Percentiles rank a stretch among this genome's conserved stretches.
Evolutionary conservation across 2,113 vertebrate genomes (phyloP).

Genomic region (Diadophis punctatus): DNA sequence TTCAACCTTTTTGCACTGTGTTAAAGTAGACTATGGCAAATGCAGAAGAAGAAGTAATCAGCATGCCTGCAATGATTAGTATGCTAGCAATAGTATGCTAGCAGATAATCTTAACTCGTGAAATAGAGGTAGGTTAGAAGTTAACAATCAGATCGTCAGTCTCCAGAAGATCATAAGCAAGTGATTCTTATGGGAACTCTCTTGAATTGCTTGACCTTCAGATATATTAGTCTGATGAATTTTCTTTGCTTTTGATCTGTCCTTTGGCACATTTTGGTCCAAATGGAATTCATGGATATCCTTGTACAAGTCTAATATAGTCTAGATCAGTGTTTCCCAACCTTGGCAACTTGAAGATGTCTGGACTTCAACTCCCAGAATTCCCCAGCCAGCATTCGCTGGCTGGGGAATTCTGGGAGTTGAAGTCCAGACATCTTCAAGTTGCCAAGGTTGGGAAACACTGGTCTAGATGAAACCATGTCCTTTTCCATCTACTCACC

Average conservation of each 20-base stretch:
- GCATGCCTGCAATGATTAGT: not conserved
- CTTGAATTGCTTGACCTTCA: not conserved
- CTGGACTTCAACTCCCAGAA: no score
- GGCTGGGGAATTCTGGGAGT: no score
- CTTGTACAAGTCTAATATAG: not conserved
- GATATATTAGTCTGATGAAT: not conserved
- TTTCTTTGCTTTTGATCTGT: not conserved
- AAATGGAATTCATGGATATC: not conserved
- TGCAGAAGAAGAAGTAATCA: not conserved
- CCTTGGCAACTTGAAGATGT: no score
- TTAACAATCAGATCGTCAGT: not conserved
- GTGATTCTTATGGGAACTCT: not conserved
- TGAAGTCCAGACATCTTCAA: no score
- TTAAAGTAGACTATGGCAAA: not conserved
- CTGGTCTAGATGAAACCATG: not conserved
- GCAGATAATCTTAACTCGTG: not conserved
- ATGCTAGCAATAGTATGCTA: not conserved
- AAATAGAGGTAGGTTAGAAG: not conserved
- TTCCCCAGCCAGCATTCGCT: no score
- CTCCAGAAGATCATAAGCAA: not conserved
- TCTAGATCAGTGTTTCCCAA: no score
- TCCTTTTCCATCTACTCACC: constrained; percentile 67
- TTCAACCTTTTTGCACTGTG: not conserved
- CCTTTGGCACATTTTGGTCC: not conserved
- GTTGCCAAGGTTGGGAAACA: no score